Evolutionary conservation across 2,888 invertebrate species (phyloP), one percentile per base, ranked within the genome.

Genomic region (Amphipyra berbera): DNA sequence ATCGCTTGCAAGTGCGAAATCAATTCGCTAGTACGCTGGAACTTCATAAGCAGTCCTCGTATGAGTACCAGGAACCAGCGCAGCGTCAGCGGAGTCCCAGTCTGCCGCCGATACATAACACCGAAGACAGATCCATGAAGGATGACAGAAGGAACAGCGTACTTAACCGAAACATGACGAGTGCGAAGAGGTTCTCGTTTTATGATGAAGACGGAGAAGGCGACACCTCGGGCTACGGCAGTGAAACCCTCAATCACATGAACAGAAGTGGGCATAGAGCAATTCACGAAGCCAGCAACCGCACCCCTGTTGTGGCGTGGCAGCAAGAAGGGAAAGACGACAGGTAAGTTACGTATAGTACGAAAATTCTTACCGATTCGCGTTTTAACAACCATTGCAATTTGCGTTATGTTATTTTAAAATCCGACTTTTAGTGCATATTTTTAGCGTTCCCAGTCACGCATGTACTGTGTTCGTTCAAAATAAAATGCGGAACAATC

Each of bases 221-320:
- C 40, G 97, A 97, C 83, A 97, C 97, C 57, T 97, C 97, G 35
- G 98, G 98, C 40, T 97, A 98, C 90, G 97, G 97, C 50, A 98
- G 98, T 86, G 97, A 98, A 85, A 97, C 97, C 49, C 90, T 96
- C 10, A 96, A 96, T 83, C 95, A 96, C 64, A 95, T 90, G 86
- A 90, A 90, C 55, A 87, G 86, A 73, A 84, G 82, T 67, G 87
- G 84, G 59, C 87, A 83, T 65, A 81, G 83, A 27, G 81, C 82
- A 4, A 73, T 89, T 45, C 85, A 87, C 42, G 88, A 88, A 30
- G 75, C 78, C 7, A 65, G 46, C 57, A 80, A 82, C 49, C 82
- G 81, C 46, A 89, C 85, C 65, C 90, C 92, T 7, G 89, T 95
- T 4, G 87, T 94, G 55, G 95, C 93, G 44, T 95, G 95, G 95